Evolutionary conservation across 2,113 vertebrate genomes (phyloP), one percentile per base, ranked within the genome.

Genomic region (Crocuta crocuta): DNA sequence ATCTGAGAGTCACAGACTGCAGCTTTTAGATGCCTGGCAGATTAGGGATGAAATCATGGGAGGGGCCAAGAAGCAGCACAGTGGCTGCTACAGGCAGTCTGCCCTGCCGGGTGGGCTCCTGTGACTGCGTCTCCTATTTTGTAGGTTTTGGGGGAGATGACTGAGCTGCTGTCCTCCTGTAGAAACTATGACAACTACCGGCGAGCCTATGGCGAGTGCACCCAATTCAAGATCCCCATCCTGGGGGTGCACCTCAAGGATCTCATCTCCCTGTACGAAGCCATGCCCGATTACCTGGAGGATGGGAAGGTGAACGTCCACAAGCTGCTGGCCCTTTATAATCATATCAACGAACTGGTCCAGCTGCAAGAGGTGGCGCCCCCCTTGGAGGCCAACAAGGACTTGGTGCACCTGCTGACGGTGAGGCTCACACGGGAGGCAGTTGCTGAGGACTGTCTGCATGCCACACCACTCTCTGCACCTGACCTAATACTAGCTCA

Each of bases 241-340:
- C 98, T 99, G 76, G 99, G 99, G 0, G 99, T 99, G 66, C 99
- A 99, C 98, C 99, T 99, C 95, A 99, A 99, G 97, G 99, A 99
- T 95, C 99, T 99, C 95, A 99, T 99, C 96, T 99, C 99, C 4
- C 99, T 99, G 84, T 98, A 99, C 7, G 99, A 99, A 96, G 99
- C 99, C 97, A 99, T 99, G 99, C 99, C 99, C 0, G 99, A 99
- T 98, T 99, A 99, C 28, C 98, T 99, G 86, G 99, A 99, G 53
- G 99, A 99, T 58, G 98, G 99, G 98, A 99, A 99, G 98, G 99
- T 99, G 96, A 99, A 99, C 2, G 98, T 99, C 50, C 99, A 99
- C 97, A 99, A 99, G 98, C 98, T 99, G 0, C 99, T 99, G 94
- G 99, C 99, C 19, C 99, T 99, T 71, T 99, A 99, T 98, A 99